Base-by-base conservation (phyloP, 64 coral and sea anemone species). In the Porites australiensis region DNA sequence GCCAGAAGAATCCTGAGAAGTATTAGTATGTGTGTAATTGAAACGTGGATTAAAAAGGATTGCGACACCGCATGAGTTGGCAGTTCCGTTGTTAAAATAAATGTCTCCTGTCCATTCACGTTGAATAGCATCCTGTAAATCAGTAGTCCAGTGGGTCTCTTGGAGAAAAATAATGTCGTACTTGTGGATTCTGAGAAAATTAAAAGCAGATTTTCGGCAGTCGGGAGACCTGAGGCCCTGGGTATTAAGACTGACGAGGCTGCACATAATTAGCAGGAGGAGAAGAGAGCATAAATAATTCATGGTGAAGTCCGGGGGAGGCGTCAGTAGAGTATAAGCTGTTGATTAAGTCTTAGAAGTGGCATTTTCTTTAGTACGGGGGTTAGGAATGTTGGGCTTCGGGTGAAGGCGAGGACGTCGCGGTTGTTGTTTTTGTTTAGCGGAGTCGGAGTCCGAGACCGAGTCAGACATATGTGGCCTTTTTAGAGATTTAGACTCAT, bases 111-210 rank as follows among this genome's bases (percentile, higher is more conserved):
- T 18, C 86, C 86, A 88, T 18, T 88, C 86, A 11, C 70, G 49
- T 61, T n/a, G 0, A 1, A 88, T 58, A 7, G 19, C 48, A 2
- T 6, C 9, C 57, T 53, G 9, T 13, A 74, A 8, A 10, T 70
- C 70, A 19, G 0, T 6, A 12, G 86, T 88, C 49, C 86, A 88
- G 70, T 75, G 86, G 0, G 86, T 88, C 57, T 88, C 86, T 75
- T 88, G 49, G 2, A 74, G 19, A 11, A 88, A 48, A 27, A 88
- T 76, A 13, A 88, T 88, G 44, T 74, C 86, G 14, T 54, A 19
- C 37, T 18, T 15, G 15, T 51, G 12, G 2, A 10, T 51, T 60
- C 19, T n/a, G 3, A 88, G 53, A 52, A 18, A 70, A 11, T 5
- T 2, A 23, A 88, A 88, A 4, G 86, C 70, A 6, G 51, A 75